Percentiles rank a stretch among this genome's conserved stretches.
These are phyloP conservation scores for Pseudocheirus occidentalis DNA, from an alignment of 2,797 vertebrate genomes.

Conservation along the genomic window DNA sequence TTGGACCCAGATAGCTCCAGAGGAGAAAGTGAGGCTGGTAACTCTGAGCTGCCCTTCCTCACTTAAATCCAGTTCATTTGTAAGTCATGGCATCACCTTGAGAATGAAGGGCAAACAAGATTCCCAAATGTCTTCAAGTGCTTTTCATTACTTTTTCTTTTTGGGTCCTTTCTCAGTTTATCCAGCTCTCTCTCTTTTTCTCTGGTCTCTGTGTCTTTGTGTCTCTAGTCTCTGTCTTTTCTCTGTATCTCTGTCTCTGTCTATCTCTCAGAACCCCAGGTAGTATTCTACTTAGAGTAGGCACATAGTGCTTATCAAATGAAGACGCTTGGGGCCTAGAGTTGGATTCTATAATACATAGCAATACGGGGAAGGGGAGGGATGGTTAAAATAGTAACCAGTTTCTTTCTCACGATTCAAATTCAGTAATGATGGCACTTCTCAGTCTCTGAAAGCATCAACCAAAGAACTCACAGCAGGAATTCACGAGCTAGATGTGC, in stretches of 20 bases:
- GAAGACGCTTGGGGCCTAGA: background rate
- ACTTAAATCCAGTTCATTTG: background rate
- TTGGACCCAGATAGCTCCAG: background rate
- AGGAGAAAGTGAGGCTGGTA: background rate
- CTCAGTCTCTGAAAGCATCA: constrained; percentile 76
- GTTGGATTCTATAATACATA: background rate
- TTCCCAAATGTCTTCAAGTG: background rate
- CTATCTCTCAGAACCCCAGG: background rate
- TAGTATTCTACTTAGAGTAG: background rate
- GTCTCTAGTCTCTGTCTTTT: background rate
- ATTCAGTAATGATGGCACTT: constrained; percentile 80
- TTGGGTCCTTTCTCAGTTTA: background rate
- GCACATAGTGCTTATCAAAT: background rate
- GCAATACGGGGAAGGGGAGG: background rate
- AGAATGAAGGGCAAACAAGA: background rate
- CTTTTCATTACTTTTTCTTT: background rate
- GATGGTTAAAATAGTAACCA: background rate
- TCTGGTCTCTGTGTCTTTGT: fast-evolving
- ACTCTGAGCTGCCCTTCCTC: background rate
- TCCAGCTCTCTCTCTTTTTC: background rate
- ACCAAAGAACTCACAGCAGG: constrained; percentile 87
- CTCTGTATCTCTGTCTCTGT: fast-evolving
- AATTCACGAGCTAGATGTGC: constrained; percentile 88
- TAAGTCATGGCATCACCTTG: background rate
- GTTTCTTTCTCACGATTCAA: constrained; percentile 9